Conservation (phyloP, 2,888 invertebrate species). For the Dicycla oo region DNA sequence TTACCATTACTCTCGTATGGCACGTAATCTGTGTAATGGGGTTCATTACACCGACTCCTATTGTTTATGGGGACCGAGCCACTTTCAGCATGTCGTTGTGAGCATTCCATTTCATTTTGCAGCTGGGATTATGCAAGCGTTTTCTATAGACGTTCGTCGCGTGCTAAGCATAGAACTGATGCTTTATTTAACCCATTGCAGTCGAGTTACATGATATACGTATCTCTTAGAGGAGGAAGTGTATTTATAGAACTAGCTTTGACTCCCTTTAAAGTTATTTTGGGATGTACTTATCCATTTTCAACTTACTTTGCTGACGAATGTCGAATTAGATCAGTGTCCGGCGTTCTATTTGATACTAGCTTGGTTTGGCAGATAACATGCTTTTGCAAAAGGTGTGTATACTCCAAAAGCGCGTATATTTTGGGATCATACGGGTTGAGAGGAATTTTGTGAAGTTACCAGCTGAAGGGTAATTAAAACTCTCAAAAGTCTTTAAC, state of each 20-base stretch:
- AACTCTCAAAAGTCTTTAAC: constrained; percentile 13
- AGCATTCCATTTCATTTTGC: constrained; percentile 51
- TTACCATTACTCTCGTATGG: constrained; percentile 44
- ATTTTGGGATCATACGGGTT: not conserved
- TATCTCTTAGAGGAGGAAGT: constrained; percentile 27
- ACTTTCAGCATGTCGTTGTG: constrained; percentile 41
- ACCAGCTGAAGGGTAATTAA: not conserved
- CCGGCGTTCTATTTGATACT: not conserved
- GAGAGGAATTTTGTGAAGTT: not conserved
- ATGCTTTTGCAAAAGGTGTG: not conserved
- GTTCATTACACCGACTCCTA: constrained; percentile 57
- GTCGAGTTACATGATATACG: constrained; percentile 13
- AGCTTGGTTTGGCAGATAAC: not conserved
- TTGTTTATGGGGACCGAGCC: constrained; percentile 52
- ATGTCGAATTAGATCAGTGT: not conserved
- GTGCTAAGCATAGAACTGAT: not conserved
- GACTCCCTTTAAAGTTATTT: constrained; percentile 35
- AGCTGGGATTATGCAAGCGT: constrained; percentile 39
- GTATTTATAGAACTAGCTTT: constrained; percentile 35
- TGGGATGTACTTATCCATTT: constrained; percentile 20
- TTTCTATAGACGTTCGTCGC: constrained; percentile 26
- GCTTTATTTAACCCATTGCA: constrained; percentile 30
- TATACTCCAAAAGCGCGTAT: not conserved
- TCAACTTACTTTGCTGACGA: not conserved
- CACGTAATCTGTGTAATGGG: constrained; percentile 54